Evolutionary conservation across 35 echinoderm and acorn worm species (phyloP).

Genomic region (Stichopus chloronotus): DNA sequence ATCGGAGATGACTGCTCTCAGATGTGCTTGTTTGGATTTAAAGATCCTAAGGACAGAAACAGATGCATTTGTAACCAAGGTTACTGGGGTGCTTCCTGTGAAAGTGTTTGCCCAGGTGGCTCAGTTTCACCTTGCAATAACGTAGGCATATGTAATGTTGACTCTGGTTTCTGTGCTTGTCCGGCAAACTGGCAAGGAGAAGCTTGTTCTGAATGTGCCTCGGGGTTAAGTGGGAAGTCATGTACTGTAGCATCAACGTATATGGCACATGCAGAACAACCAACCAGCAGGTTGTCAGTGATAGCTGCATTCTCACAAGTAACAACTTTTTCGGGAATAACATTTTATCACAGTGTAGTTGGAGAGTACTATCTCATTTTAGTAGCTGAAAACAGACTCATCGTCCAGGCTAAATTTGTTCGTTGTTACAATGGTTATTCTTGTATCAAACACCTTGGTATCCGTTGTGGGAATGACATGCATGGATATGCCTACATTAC

Average conservation of each 20-base stretch:
- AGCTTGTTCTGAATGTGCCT: conserved; percentile 67
- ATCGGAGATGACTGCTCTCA: conserved; percentile 84
- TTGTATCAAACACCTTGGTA: conserved; percentile 79
- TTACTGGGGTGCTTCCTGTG: conserved; percentile 72
- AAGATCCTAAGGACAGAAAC: conserved; percentile 54
- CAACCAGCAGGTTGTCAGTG: conserved; percentile 35
- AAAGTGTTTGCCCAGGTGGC: conserved; percentile 76
- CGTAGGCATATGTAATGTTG: conserved; percentile 67
- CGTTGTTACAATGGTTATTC: conserved; percentile 68
- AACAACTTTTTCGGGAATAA: conserved; percentile 77
- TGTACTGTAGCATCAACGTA: neutral
- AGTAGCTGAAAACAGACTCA: conserved; percentile 46
- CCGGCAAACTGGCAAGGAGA: conserved; percentile 76
- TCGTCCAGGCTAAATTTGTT: conserved; percentile 87
- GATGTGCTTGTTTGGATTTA: conserved; percentile 70
- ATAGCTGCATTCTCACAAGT: conserved; percentile 76
- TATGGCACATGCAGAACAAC: neutral
- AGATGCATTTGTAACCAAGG: conserved; percentile 80
- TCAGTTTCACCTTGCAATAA: conserved; percentile 66
- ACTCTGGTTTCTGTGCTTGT: conserved; percentile 72
- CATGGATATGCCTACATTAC: conserved; percentile 68
- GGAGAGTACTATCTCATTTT: conserved; percentile 77
- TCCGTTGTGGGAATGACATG: conserved; percentile 69
- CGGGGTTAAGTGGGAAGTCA: conserved; percentile 40
- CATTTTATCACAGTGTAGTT: conserved; percentile 61